Percentiles rank a stretch among this genome's conserved stretches.
These are phyloP conservation scores for Molorchus minor DNA, from an alignment of 2,888 invertebrate genomes.

Conservation along the genomic window DNA sequence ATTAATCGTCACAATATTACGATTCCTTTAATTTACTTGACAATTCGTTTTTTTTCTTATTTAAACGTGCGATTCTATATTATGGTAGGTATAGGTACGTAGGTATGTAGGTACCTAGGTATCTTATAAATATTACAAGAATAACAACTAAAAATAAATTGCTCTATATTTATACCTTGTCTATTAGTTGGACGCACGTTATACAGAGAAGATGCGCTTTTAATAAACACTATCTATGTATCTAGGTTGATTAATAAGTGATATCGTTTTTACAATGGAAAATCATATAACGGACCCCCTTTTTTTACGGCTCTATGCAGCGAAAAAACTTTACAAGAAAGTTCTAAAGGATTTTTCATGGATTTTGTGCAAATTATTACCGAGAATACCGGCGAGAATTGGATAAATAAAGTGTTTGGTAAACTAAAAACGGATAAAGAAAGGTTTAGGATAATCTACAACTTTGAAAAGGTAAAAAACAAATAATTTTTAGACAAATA, in stretches of 20 bases:
- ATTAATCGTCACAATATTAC: no score
- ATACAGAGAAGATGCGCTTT: no score
- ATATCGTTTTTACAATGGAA: constrained; percentile 27
- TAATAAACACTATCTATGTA: no score
- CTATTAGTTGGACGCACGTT: neutral
- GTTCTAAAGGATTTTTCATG: constrained; percentile 79
- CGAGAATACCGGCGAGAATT: constrained; percentile 65
- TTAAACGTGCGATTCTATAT: no score
- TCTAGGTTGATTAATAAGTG: no score
- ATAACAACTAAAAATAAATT: constrained; percentile 19
- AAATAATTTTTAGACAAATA: constrained; percentile 10
- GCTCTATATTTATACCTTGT: constrained; percentile 4
- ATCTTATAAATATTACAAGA: no score
- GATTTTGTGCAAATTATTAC: constrained; percentile 71
- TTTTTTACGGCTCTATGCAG: no score
- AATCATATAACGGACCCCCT: no score
- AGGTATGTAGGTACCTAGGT: no score
- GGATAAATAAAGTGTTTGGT: constrained; percentile 71
- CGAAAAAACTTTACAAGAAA: constrained; percentile 77
- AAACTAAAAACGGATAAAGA: constrained; percentile 68
- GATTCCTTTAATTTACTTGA: no score
- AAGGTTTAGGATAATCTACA: constrained; percentile 67
- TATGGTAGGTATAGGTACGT: no score
- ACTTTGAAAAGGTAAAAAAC: constrained; percentile 64
- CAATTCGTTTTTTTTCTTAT: no score